A percentile compares a stretch with the other conserved stretches of the same genome.
Conservation (phyloP, 2,888 invertebrate genomes). For the Beris chalybata region DNA sequence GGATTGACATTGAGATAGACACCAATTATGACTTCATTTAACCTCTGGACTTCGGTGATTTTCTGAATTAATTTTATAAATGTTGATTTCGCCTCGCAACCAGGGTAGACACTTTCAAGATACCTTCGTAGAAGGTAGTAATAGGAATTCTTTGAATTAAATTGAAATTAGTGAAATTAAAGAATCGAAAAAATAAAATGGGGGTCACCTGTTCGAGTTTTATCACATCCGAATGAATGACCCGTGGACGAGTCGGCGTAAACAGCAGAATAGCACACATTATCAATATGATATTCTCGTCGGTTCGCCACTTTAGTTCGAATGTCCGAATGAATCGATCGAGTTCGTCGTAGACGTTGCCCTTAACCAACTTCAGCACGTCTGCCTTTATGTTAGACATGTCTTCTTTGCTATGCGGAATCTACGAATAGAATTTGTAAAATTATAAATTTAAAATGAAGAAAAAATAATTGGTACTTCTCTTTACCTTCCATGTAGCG, state of each 20-base stretch:
- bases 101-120: constrained; percentile 78
- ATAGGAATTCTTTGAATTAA: constrained; percentile 75
- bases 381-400: constrained; percentile 82
- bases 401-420: constrained; percentile 76
- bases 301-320: constrained; percentile 79
- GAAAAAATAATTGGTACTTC: too few species aligned
- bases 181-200: constrained; percentile 5
- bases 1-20: constrained; percentile 94
- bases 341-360: constrained; percentile 86
- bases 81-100: constrained; percentile 84
- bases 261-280: constrained; percentile 90
- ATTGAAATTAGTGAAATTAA: neutral
- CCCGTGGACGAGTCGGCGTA: constrained; percentile 76
- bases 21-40: constrained; percentile 89
- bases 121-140: constrained; percentile 85
- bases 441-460: neutral
- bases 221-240: constrained; percentile 82
- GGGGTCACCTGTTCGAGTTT: constrained; percentile 75
- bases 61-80: constrained; percentile 88
- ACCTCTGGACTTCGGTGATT: constrained; percentile 82
- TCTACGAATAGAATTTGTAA: constrained; percentile 55
- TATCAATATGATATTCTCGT: constrained; percentile 88
- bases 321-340: constrained; percentile 84
- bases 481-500: constrained; percentile 82
- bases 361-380: constrained; percentile 86